Base-by-base conservation (phyloP, 2,888 invertebrate genomes). In the Dasypolia templi region DNA sequence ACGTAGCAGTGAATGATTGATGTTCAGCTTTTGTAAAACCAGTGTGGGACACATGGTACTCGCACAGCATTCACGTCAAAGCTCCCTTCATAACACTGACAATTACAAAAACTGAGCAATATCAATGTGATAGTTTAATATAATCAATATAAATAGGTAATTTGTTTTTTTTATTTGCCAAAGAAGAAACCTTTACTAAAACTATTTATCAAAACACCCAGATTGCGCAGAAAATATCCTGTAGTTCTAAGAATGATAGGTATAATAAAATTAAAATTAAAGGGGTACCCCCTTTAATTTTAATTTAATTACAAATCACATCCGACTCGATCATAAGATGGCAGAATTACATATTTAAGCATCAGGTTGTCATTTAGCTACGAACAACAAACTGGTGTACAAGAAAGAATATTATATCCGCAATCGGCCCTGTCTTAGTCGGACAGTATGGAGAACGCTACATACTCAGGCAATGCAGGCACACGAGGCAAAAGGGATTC, bases 91-190 rank as follows among this genome's bases (percentile, higher is more conserved):
- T 42, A 35, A 29, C 51, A 32, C 58, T 73, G 64, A 56, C 59
- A 55, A 69, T 79, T 80, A 79, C 78, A 82, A 77, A 76, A 78
- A 79, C 82, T 82, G 74, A 72, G 68, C 72, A 74, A 74, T 85
- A 85, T 82, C 79, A 87, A 82, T 86, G 71, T 73, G 71, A 78
- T 87, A 86, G 85, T 78, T 59, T 75, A 79, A 75, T 85, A 84
- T 82, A 82, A 84, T 75, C 75, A 75, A 77, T 76, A 78, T 44
- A 74, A 75, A 79, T 69, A 68, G 68, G 73, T 51, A 42, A 11
- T 63, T 70, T 56, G 19, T 72, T 70, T 82, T 49, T 73, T 42
- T 44, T 62, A 22, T 63, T 26, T 39, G 17, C n/a, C 22, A 26
- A 56, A 4, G 29, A 29, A 32, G 22, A 12, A 58, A 58, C 32